A percentile compares a stretch with the other conserved stretches of the same genome.
Evolutionary conservation across 2,888 invertebrate species (phyloP).

Genomic region (Drosophila lacicola): DNA sequence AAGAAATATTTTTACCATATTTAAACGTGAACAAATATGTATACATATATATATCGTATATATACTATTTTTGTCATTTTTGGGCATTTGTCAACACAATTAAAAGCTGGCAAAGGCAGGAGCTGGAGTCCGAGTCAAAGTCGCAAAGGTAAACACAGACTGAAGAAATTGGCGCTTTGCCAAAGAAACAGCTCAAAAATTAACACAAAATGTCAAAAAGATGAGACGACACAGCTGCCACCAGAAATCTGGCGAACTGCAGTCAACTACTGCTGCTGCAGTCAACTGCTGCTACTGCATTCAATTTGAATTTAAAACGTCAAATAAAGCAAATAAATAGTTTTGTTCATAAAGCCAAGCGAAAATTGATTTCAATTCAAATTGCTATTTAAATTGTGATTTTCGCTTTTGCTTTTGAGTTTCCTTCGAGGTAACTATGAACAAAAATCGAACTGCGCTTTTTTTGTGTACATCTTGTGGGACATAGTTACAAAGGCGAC

Average conservation of each 20-base stretch:
- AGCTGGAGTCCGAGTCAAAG: conserved; percentile 14
- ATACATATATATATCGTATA: neutral
- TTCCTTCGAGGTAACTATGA: neutral
- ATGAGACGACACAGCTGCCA: neutral
- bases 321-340: conserved; percentile 40
- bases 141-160: conserved; percentile 37
- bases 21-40: conserved; percentile 2
- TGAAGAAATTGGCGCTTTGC: conserved; percentile 27
- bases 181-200: conserved; percentile 15
- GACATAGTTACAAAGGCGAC: too few relatives aligned
- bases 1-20: conserved; percentile 7
- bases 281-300: conserved; percentile 14
- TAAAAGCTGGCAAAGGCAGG: conserved; percentile 1
- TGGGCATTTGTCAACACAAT: conserved; percentile 31
- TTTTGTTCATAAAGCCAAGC: conserved; percentile 36
- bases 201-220: conserved; percentile 23
- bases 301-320: conserved; percentile 35
- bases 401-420: conserved; percentile 7
- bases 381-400: conserved; percentile 28
- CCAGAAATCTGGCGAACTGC: conserved; percentile 1
- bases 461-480: neutral
- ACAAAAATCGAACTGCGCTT: neutral
- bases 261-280: conserved; percentile 4
- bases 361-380: conserved; percentile 43
- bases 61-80: neutral